Conservation (phyloP, 2,797 vertebrate species). For the Parotocinclus haroldoi region DNA sequence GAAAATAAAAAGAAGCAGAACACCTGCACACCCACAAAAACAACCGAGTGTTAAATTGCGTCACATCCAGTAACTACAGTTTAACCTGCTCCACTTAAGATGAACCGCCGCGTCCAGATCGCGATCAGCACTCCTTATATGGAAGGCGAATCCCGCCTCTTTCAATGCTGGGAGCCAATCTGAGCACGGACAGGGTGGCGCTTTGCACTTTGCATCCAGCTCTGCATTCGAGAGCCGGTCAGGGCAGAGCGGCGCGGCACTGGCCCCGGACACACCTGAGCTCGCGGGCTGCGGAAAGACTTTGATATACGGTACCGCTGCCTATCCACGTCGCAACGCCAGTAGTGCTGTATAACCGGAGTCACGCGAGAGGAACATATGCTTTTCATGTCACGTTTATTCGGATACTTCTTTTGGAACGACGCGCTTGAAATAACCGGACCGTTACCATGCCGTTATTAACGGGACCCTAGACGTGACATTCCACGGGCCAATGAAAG, state of each 20-base stretch:
- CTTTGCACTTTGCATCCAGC: not conserved
- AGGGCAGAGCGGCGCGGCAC: not conserved
- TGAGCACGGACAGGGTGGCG: conserved; percentile 11
- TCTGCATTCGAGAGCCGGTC: not conserved
- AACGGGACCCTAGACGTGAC: not conserved
- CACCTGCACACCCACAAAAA: not conserved
- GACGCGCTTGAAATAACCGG: not conserved
- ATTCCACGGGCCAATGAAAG: not conserved
- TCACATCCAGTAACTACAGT: too few species aligned
- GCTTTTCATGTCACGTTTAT: not conserved
- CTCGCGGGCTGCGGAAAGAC: not conserved
- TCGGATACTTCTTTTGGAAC: not conserved
- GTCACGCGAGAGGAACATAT: not conserved
- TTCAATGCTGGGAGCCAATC: conserved; percentile 5
- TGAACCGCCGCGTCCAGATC: conserved; percentile 17
- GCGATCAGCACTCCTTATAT: conserved; percentile 4
- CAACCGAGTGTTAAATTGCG: too few species aligned
- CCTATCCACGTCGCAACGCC: too few species aligned
- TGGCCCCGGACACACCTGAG: not conserved
- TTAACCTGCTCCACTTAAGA: not conserved
- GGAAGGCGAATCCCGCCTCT: not conserved
- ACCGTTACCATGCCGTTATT: not conserved
- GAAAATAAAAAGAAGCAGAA: too few species aligned
- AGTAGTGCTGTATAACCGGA: not conserved
- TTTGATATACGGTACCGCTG: too few species aligned